These are phyloP conservation scores for Theocolax elegans DNA, from an alignment of 1,140 invertebrate species.

Conservation along the genomic window DNA sequence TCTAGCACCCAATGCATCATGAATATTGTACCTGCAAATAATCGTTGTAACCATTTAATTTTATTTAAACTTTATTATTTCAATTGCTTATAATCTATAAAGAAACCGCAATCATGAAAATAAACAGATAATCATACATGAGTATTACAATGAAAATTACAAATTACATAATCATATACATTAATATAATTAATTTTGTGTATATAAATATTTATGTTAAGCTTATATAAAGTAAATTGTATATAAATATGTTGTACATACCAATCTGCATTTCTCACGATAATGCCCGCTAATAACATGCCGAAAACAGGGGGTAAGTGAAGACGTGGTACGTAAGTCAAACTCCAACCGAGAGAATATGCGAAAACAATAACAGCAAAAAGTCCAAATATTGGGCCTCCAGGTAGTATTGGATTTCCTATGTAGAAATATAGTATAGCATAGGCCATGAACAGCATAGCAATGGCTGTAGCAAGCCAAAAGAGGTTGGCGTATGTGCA, in stretches of 20 bases:
- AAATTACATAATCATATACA: no score
- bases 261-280: constrained; percentile 48
- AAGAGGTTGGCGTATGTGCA: constrained; percentile 54
- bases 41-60: no score
- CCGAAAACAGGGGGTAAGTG: constrained; percentile 62
- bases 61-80: no score
- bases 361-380: constrained; percentile 50
- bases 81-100: no score
- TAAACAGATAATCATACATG: no score
- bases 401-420: constrained; percentile 53
- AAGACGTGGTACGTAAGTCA: constrained; percentile 55
- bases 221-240: no score
- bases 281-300: constrained; percentile 62
- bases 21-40: constrained; percentile 51
- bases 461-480: constrained; percentile 40
- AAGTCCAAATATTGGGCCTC: constrained; percentile 52
- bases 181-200: no score
- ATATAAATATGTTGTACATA: neutral
- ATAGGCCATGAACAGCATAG: constrained; percentile 47
- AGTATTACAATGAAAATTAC: no score
- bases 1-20: constrained; percentile 48
- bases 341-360: constrained; percentile 54
- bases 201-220: neutral
- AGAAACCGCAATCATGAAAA: no score
- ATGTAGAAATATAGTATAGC: constrained; percentile 51